Percentiles rank a stretch among this genome's conserved stretches.
Conservation (phyloP, 2,113 vertebrate genomes). For the Pseudorasbora parva region DNA sequence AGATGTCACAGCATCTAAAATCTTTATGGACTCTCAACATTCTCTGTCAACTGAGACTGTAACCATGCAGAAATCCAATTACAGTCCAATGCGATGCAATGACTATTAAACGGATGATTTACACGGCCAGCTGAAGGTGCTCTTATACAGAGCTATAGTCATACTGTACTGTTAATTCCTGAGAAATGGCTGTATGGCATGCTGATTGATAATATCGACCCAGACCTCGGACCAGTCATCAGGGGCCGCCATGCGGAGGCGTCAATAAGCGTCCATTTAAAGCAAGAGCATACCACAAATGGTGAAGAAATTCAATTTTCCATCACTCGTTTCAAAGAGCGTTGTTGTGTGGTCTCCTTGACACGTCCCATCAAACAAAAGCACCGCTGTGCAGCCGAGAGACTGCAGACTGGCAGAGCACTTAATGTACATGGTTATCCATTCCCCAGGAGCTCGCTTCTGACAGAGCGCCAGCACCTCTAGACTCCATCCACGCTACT, state of each 20-base stretch:
- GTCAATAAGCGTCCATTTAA: slow-evolving; percentile 71
- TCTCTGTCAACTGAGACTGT: slow-evolving; percentile 14
- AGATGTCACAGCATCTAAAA: slow-evolving; percentile 26
- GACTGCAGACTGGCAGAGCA: slow-evolving; percentile 38
- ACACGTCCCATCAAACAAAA: slow-evolving; percentile 70
- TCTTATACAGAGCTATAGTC: not conserved
- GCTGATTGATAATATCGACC: slow-evolving; percentile 65
- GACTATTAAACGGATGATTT: slow-evolving; percentile 36
- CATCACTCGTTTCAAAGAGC: slow-evolving; percentile 71
- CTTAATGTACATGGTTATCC: slow-evolving; percentile 44
- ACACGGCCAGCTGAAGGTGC: not conserved
- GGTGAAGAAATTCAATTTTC: slow-evolving; percentile 75
- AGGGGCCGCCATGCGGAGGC: slow-evolving; percentile 43
- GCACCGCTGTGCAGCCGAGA: slow-evolving; percentile 56
- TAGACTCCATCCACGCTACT: slow-evolving; percentile 7
- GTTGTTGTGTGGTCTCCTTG: slow-evolving; percentile 64
- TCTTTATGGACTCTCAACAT: slow-evolving; percentile 9
- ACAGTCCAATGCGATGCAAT: slow-evolving; percentile 19
- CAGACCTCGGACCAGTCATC: slow-evolving; percentile 55
- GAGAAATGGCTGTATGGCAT: slow-evolving; percentile 22
- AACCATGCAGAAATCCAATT: slow-evolving; percentile 39
- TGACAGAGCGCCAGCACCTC: slow-evolving; percentile 23
- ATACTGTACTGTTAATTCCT: slow-evolving; percentile 52
- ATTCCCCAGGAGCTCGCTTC: slow-evolving; percentile 3
- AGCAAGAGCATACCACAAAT: slow-evolving; percentile 62